Evolutionary conservation across 2,888 invertebrate species (phyloP), one percentile per base, ranked within the genome.

Genomic region (Empis stercorea): DNA sequence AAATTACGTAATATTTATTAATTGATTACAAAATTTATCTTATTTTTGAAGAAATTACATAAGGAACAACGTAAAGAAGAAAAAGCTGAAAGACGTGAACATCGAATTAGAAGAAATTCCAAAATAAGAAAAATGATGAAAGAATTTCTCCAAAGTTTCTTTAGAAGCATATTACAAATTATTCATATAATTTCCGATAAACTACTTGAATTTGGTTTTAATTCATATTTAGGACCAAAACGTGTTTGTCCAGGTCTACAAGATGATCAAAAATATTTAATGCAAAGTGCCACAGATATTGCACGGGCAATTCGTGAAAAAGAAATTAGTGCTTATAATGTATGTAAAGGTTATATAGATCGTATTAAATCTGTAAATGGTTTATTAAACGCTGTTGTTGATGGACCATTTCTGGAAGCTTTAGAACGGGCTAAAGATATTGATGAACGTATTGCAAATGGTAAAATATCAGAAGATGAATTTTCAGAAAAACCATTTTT

Each of bases 361-460:
- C 75, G 92, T 55, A 87, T 89, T 43, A 76, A 81, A 53, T 74
- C 78, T 60, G 55, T 63, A 1, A 89, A 94, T 64, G 73, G 76
- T 0, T 62, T 83, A 13, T 58, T 93, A 38, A 94, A 94, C 68
- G 84, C 89, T 1, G 76, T 94, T 0, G 85, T 89, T 0, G 87
- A 88, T 57, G 78, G 87, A 34, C 74, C 89, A 45, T 94, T 80
- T 61, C 73, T 78, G 10, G 80, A 76, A 4, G 93, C 94, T 0
- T 60, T 94, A 1, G 68, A 78, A 42, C 87, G 92, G 57, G 93
- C 94, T 0, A 73, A 72, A 48, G 70, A 73, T 49, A 75, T 89
- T 6, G 94, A 95, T 64, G 65, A 71, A 41, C 69, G 78, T 46
- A 75, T 94, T 20, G 72, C 73, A 27, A 70, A 66, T 39, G 78